Evolutionary conservation across 2,888 invertebrate species (phyloP), one percentile per base, ranked within the genome.

Genomic region (Eupithecia centaureata): DNA sequence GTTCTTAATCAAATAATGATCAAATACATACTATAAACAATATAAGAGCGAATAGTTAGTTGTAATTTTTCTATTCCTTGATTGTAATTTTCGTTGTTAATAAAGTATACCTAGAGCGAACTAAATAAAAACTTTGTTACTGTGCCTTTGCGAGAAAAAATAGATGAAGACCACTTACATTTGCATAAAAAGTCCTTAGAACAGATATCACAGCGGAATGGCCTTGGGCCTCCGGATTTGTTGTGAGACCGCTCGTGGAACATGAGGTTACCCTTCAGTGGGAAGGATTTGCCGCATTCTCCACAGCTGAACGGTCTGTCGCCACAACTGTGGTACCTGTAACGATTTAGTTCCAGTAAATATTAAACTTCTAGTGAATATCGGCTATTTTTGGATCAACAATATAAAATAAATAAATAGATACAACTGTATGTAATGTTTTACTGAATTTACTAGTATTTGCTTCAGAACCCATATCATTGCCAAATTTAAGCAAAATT

Each of bases 161-260:
- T 15, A 27, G 52, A 27, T 13, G 27, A 27, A 52, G 18, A 27
- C 13, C 13, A 28, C 38, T 67, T 60, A 92, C 97, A 97, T 94
- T 97, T 97, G 89, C 97, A 97, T 94, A 97, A 96, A 85, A 97
- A 97, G 85, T 97, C 97, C 87, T 97, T 97, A 56, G 96, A 96
- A 82, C 97, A 97, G 63, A 97, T 92, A 78, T 97, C 97, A 83
- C 97, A 97, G 63, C 96, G 94, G 89, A 96, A 97, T 1, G 95
- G 95, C 66, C 95, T 91, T 75, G 95, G 95, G 69, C 94, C 95
- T 76, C 94, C 94, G 35, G 95, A 94, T 84, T 97, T 97, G 80
- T 96, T 96, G 89, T 97, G 97, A 74, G 97, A 97, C 68, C 97
- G 95, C 89, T 97, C 96, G 86, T 97, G 97, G 94, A 97, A 97